Base-by-base conservation (phyloP, 2,797 vertebrate genomes). In the Moxostoma hubbsi region DNA sequence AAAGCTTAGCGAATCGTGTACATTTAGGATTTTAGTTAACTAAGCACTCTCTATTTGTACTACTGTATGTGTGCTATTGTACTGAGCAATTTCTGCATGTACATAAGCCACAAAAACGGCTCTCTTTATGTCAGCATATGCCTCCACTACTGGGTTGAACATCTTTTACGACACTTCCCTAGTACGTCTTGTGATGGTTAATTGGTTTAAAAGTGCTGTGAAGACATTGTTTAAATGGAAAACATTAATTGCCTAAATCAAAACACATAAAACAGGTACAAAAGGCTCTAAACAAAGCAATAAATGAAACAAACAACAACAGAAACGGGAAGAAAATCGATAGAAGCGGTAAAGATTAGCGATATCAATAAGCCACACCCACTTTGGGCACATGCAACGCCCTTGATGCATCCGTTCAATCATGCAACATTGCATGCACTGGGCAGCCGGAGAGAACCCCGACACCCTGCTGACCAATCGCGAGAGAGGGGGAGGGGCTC, bases 341-440 rank as follows among this genome's bases (percentile, higher is more conserved):
- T 16, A 81, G 77, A 47, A 85, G 83, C 75, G 74, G 81, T 6
- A 81, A 59, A 53, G 73, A 71, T 85, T 50, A 86, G 90, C 91
- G 87, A 86, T 85, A 77, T 86, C 89, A 86, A 83, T 62, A 69
- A 85, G 90, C 86, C 83, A 85, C 88, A 90, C 89, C 89, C 91
- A 89, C 89, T 87, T 87, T 88, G 90, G 92, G 93, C 90, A 93
- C 92, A 94, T 95, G 95, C 96, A 93, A 86, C 95, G 93, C 93
- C 94, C 93, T 92, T 92, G 93, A 95, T 92, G 95, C 95, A 94
- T 94, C 95, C 96, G 94, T 94, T 95, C 82, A 91, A 54, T 79
- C 97, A 97, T 98, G 97, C 96, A 96, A 96, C 95, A 96, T 54
- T 91, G 90, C 98, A 98, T 99, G 97, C 97, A 94, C 87, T 89